Evolutionary conservation across 2,113 vertebrate species (phyloP).

Genomic region (Pluvianellus socialis): DNA sequence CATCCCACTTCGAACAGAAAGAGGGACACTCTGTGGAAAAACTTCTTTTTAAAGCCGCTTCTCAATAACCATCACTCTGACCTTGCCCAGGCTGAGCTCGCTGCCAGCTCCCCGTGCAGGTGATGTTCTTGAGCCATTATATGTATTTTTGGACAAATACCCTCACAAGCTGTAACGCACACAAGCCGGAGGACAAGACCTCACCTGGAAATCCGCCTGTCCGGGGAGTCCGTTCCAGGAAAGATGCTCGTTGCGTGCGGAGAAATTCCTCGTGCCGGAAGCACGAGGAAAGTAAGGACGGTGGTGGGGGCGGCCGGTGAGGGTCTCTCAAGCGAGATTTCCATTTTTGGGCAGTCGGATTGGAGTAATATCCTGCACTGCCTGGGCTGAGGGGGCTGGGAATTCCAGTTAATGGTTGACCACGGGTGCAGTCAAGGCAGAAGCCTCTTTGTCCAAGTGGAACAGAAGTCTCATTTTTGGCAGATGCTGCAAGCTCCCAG

Average conservation of each 20-base stretch:
- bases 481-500: not conserved
- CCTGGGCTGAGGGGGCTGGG: not conserved
- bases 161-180: rapidly evolving
- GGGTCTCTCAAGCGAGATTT: rapidly evolving
- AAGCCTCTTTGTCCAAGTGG: not conserved
- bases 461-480: constrained; percentile 18
- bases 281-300: rapidly evolving
- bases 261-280: rapidly evolving
- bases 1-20: not conserved
- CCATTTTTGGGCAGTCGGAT: not conserved
- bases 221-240: rapidly evolving
- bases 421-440: rapidly evolving
- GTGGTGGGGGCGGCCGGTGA: rapidly evolving
- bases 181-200: not conserved
- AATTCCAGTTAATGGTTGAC: not conserved
- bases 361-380: not conserved
- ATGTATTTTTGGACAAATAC: too few species aligned
- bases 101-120: not conserved
- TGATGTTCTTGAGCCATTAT: not conserved
- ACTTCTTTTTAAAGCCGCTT: not conserved
- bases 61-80: rapidly evolving
- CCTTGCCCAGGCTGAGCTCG: not conserved
- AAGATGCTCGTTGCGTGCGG: rapidly evolving
- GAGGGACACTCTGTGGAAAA: rapidly evolving
- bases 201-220: not conserved